phyloP scores from a whole-genome alignment of 2,113 vertebrate species.

The Poeciliopsis occidentalis region DNA sequence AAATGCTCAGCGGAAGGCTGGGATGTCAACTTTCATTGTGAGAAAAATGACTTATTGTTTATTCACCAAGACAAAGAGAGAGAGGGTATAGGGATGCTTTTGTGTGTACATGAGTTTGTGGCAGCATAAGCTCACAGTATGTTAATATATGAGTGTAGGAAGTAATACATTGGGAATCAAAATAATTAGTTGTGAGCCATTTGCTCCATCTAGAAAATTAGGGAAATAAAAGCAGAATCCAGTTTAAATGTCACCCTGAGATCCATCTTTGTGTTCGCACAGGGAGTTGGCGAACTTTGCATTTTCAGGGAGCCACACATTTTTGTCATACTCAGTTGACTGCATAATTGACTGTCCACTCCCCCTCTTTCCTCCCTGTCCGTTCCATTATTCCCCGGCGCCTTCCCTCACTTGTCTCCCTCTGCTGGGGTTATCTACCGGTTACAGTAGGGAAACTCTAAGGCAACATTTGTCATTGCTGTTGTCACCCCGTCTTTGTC shows the following conservation, averaged over 20 bases:
- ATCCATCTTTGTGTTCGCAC: conserved; percentile 34
- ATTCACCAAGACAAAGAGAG: conserved; percentile 56
- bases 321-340: conserved; percentile 41
- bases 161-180: conserved; percentile 17
- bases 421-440: conserved; percentile 58
- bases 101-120: conserved; percentile 26
- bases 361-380: conserved; percentile 21
- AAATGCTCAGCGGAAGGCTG: conserved; percentile 43
- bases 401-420: conserved; percentile 21
- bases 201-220: conserved; percentile 8
- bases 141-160: neutral
- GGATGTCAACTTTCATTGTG: conserved; percentile 63
- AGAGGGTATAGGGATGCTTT: conserved; percentile 26
- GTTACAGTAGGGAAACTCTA: conserved; percentile 28
- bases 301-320: conserved; percentile 60
- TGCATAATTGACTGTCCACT: conserved; percentile 27
- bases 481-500: conserved; percentile 10
- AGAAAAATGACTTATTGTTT: conserved; percentile 70
- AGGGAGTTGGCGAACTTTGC: conserved; percentile 34
- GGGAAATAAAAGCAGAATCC: neutral
- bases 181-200: conserved; percentile 50
- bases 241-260: conserved; percentile 56
- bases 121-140: neutral
- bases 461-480: conserved; percentile 48
- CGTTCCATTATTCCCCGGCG: conserved; percentile 18